Conservation (phyloP, 2,888 invertebrate species). For the Platynereis dumerilii region DNA sequence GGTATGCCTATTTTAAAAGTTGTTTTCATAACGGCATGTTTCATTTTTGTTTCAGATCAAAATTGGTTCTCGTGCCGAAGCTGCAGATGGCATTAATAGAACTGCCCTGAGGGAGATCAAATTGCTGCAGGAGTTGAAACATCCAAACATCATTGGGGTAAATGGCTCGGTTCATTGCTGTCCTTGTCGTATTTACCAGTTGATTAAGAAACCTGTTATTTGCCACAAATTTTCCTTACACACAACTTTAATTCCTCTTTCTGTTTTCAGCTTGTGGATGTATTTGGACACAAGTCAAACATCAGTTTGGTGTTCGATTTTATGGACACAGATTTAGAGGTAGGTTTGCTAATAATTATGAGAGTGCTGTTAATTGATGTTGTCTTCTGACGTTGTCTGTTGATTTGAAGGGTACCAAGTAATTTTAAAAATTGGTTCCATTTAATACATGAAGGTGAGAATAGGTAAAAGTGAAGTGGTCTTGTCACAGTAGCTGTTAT, state of each 20-base stretch:
- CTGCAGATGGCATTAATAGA: conserved; percentile 96
- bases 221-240: too few relatives aligned
- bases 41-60: conserved; percentile 82
- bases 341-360: conserved; percentile 56
- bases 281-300: conserved; percentile 98
- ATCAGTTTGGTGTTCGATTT: conserved; percentile 98
- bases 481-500: too few relatives aligned
- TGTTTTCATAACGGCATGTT: too few relatives aligned
- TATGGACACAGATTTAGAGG: conserved; percentile 99
- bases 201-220: too few relatives aligned
- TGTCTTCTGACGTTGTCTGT: too few relatives aligned
- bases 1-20: too few relatives aligned
- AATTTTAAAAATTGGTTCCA: too few relatives aligned
- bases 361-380: not conserved
- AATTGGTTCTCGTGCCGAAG: conserved; percentile 84
- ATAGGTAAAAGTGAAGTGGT: too few relatives aligned
- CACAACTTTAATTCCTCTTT: too few relatives aligned
- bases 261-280: conserved; percentile 75
- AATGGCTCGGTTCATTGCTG: conserved; percentile 30
- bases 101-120: conserved; percentile 98
- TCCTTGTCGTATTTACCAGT: too few relatives aligned
- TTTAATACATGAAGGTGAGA: too few relatives aligned
- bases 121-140: conserved; percentile 91
- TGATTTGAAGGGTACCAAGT: too few relatives aligned
- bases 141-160: conserved; percentile 92